Evolutionary conservation across 2,888 invertebrate genomes (phyloP), one percentile per base, ranked within the genome.

Genomic region (Cheilosia pagana): DNA sequence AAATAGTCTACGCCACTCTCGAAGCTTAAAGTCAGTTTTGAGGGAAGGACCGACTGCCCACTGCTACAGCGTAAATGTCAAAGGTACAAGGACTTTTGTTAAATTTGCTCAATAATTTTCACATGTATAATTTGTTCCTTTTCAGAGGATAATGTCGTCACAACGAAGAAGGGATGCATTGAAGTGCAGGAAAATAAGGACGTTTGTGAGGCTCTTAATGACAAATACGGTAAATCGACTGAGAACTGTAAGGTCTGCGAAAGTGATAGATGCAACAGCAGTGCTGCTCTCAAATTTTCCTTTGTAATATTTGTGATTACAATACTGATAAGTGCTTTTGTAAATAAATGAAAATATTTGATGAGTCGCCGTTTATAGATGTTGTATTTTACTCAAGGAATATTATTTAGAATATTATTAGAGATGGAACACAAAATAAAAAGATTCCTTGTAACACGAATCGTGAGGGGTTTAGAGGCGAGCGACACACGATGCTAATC

Each of bases 271-370:
- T 83, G 83, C 19, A 83, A 83, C 41, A 53, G 57, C 16, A 25
- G 63, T 74, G 52, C 63, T 7, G 63, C 48, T 7, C 57, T 79
- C 2, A 70, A 65, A n/a, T 60, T 23, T 53, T 83, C 83, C 3
- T 0, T 70, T 16, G 21, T 35, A 1, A 57, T 62, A 4, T 25
- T 74, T 14, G n/a, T 67, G 23, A 50, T 74, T 53, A 41, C 59
- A 6, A 8, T 60, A 23, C 25, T 67, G 16, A 10, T 67, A 39
- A 60, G 65, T 39, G 6, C 1, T 25, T 53, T 28, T 53, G 53
- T 28, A 31, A 21, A 12, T 10, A 41, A 12, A 35, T 41, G 8
- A 23, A 10, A 14, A 50, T 5, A 4, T 50, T 50, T 21, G 3
- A 50, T 23, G 23, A 50, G 4, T 45, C 8, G 8, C 7, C 19